Percentiles rank a stretch among this genome's conserved stretches.
phyloP scores from a whole-genome alignment of 2,797 vertebrate species.

The Fratercula arctica region DNA sequence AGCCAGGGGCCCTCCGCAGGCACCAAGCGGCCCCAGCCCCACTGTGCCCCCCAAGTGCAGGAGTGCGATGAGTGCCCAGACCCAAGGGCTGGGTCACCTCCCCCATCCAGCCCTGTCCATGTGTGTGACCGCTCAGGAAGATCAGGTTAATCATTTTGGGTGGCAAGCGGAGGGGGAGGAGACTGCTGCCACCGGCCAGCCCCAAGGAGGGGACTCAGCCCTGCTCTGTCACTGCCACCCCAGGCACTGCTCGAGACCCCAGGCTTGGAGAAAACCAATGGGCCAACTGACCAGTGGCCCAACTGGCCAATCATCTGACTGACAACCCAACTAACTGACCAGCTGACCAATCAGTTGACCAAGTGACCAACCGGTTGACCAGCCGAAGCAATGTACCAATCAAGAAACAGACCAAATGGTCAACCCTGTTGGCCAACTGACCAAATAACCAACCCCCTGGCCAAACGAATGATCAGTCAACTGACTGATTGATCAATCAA shows the following conservation, averaged over 20 bases:
- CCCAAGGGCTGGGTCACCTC: neutral
- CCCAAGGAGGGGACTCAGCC: neutral
- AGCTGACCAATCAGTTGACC: neutral
- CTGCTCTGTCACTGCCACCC: neutral
- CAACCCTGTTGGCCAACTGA: neutral
- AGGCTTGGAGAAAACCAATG: rapidly evolving
- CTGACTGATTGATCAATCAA: neutral
- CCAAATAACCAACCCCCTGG: neutral
- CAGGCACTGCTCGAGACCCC: neutral
- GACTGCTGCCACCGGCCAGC: rapidly evolving
- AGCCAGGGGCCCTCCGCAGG: neutral
- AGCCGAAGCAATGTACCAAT: neutral
- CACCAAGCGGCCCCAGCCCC: neutral
- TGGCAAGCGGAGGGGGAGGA: neutral
- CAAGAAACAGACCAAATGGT: neutral
- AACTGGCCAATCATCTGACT: neutral
- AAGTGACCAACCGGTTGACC: neutral
- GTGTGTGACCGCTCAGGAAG: rapidly evolving
- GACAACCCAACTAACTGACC: neutral
- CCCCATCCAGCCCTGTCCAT: neutral
- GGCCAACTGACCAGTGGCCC: neutral
- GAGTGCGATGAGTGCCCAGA: neutral
- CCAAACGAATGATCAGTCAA: neutral
- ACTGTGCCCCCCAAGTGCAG: neutral
- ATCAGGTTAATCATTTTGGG: neutral